These are phyloP conservation scores for Tachycineta bicolor DNA, from an alignment of 2,113 vertebrate species.

Conservation along the genomic window DNA sequence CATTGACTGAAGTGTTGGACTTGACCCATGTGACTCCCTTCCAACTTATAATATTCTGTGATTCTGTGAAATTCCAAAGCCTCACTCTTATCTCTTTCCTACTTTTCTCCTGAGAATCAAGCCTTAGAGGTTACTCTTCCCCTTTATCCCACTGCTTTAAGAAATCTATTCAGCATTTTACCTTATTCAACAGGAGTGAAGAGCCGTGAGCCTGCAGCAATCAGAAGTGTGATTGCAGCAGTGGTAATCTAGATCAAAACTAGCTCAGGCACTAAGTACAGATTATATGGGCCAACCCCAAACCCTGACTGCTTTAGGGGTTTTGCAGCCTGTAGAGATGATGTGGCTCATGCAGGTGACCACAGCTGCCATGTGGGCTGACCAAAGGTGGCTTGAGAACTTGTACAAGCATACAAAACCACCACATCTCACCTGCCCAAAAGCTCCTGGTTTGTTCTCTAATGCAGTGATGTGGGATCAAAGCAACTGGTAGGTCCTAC, in stretches of 20 bases:
- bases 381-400: not conserved
- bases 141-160: not conserved
- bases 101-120: not conserved
- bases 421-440: not conserved
- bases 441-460: not conserved
- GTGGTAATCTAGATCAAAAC: not conserved
- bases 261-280: not conserved
- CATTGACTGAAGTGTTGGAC: accelerated
- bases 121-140: not conserved
- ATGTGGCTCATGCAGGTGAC: not conserved
- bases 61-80: not conserved
- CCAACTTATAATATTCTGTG: not conserved
- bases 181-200: not conserved
- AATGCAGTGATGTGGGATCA: not conserved
- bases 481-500: not conserved
- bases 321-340: not conserved
- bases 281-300: no score
- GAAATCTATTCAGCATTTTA: not conserved
- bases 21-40: not conserved
- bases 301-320: not conserved
- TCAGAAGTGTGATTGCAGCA: not conserved
- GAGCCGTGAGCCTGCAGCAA: not conserved
- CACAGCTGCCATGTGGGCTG: not conserved
- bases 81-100: not conserved
- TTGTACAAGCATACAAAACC: not conserved